A percentile compares a stretch with the other conserved stretches of the same genome.
phyloP scores from a whole-genome alignment of 2,797 vertebrate species.

The Tapera naevia region DNA sequence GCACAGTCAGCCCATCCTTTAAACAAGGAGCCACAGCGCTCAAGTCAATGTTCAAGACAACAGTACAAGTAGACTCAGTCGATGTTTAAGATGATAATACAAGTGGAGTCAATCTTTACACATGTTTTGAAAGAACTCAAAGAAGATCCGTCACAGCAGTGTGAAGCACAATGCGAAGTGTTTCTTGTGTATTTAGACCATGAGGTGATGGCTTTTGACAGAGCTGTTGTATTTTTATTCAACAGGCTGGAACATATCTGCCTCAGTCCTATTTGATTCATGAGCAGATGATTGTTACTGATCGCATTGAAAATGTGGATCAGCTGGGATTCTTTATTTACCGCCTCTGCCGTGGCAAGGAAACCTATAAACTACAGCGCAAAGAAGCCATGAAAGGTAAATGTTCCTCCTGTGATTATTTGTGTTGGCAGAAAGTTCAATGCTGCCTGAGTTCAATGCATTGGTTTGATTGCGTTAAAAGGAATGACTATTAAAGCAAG shows the following conservation, averaged over 20 bases:
- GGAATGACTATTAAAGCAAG: neutral
- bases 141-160: fast-evolving
- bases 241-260: constrained; percentile 93
- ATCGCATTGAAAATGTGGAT: constrained; percentile 89
- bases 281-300: constrained; percentile 96
- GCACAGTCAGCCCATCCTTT: too few relatives aligned
- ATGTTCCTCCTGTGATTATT: fast-evolving
- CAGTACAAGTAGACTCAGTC: too few relatives aligned
- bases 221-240: neutral
- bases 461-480: neutral
- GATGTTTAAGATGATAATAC: too few relatives aligned
- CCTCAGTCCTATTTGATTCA: constrained; percentile 95
- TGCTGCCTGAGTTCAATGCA: neutral
- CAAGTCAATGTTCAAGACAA: too few relatives aligned
- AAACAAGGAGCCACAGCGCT: too few relatives aligned
- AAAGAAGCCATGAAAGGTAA: constrained; percentile 82
- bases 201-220: neutral
- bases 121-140: neutral
- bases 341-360: constrained; percentile 89
- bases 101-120: too few relatives aligned
- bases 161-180: neutral
- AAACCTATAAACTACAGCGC: constrained; percentile 92
- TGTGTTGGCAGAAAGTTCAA: neutral
- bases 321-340: constrained; percentile 91
- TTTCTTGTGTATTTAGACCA: neutral